Conservation (phyloP, 1,140 invertebrate species). For the Ips nitidus region DNA sequence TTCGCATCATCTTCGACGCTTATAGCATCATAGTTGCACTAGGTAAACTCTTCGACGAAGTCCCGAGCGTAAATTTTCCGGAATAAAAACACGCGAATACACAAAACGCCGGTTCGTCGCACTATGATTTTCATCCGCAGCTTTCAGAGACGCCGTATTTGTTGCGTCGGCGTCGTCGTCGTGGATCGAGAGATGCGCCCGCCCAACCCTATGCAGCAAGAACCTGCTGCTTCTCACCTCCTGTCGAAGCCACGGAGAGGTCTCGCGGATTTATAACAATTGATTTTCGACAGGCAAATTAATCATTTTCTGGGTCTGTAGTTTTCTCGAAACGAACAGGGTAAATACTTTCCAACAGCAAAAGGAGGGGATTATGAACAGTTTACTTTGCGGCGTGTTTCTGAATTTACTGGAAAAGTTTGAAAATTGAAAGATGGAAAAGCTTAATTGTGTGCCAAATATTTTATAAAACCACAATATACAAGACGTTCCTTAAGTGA, state of each 20-base stretch:
- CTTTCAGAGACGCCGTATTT: constrained; percentile 50
- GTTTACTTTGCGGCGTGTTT: not conserved
- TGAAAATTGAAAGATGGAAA: not conserved
- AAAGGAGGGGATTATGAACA: not conserved
- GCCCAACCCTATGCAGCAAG: constrained; percentile 48
- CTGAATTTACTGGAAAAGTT: not conserved
- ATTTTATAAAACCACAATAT: no score
- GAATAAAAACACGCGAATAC: constrained; percentile 12
- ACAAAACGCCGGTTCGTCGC: constrained; percentile 47
- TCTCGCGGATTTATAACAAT: constrained; percentile 40
- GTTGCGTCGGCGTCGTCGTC: constrained; percentile 52
- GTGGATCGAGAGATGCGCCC: constrained; percentile 41
- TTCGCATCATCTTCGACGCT: constrained; percentile 1
- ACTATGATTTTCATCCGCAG: constrained; percentile 52
- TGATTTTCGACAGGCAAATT: constrained; percentile 34
- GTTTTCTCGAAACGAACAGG: not conserved
- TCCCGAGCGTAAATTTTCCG: constrained; percentile 16
- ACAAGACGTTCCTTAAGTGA: no score
- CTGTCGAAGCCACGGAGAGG: constrained; percentile 34
- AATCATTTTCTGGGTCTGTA: constrained; percentile 16
- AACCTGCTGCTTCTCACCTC: constrained; percentile 44
- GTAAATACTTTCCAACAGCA: not conserved
- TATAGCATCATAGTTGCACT: no score
- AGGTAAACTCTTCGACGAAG: no score
- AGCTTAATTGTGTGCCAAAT: no score